phyloP scores from a whole-genome alignment of 2,888 invertebrate genomes.

The Drosophila monieri region DNA sequence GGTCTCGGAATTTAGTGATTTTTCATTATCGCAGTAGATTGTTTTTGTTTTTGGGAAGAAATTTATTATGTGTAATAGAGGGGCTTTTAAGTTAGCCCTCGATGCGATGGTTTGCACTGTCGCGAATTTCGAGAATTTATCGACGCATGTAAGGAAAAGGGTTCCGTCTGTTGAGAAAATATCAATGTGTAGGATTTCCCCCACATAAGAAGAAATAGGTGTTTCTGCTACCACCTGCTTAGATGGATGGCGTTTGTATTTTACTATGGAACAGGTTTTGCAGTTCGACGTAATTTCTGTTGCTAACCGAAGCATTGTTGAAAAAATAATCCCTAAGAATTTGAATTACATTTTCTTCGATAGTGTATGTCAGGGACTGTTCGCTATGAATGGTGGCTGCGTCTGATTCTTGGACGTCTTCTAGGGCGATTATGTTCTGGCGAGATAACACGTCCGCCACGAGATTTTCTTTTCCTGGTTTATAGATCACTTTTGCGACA shows the following conservation, averaged over 20 bases:
- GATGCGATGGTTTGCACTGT: slow-evolving; percentile 1
- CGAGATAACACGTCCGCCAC: slow-evolving; percentile 28
- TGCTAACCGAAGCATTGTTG: slow-evolving; percentile 1
- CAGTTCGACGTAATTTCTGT: too few species aligned
- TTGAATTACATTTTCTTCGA: slow-evolving; percentile 17
- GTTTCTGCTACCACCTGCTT: neutral
- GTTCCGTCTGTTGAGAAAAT: neutral
- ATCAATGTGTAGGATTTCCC: slow-evolving; percentile 1
- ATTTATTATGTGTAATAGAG: neutral
- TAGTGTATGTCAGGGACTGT: slow-evolving; percentile 32
- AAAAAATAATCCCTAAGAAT: slow-evolving; percentile 11
- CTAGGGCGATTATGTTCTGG: slow-evolving; percentile 17
- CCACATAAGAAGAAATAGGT: slow-evolving; percentile 4
- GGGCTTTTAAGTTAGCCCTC: neutral
- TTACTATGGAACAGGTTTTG: neutral
- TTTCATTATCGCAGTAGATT: slow-evolving; percentile 1
- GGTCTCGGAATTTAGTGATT: neutral
- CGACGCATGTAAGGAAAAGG: neutral
- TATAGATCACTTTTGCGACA: neutral
- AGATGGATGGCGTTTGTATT: too few species aligned
- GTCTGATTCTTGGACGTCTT: slow-evolving; percentile 1
- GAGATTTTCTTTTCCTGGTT: slow-evolving; percentile 25
- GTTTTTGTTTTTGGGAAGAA: neutral
- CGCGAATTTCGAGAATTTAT: slow-evolving; percentile 27
- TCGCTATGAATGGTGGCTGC: neutral